Base-by-base conservation (phyloP, 1,140 invertebrate genomes). In the Drosophila sp. region DNA sequence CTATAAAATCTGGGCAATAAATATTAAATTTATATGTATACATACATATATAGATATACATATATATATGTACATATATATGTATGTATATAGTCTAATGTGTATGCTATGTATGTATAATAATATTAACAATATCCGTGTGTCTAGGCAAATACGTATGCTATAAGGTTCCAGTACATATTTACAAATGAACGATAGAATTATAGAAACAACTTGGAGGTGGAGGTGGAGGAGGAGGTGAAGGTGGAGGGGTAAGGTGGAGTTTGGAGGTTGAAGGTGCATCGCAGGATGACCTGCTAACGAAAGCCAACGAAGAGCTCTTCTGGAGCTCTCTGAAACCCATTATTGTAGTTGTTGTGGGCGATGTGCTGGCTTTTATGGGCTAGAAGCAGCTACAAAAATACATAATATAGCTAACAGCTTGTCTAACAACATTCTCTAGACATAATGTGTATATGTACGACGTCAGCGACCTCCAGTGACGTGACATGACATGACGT, bases 1-100 rank as follows among this genome's bases (percentile, higher is more conserved):
- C 84, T 89, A 89, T 89, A 70, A 67, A 71, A 71, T 80, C 79
- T 67, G 67, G 67, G 76, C 76, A 87, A 87, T 87, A 87, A 87
- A 87, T 87, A 87, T 89, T 82, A 75, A 79, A 72, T 72, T 38
- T 68, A 58, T 79, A 62, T 23, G 66, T 63, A 54, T 72, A 60
- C 8, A 44, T 68, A 61, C 71, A 75, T 44, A 63, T 47, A 71
- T 60, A 41, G 44, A 60, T 55, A 54, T 27, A 74, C 65, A 74
- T 71, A 67, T 70, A 71, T 67, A 63, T 70, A 82, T 70, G 66
- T 70, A 61, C 60, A 68, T 66, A 66, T 44, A 29, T 69, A 64
- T 68, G 27, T 61, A 55, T 60, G 40, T 67, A n/a, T 65, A 41
- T 27, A 50, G 44, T 50, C 44, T 27, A 66, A 56, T 68, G 41